Evolutionary conservation across 2,888 invertebrate genomes (phyloP).

Genomic region (Drosophila cracens): DNA sequence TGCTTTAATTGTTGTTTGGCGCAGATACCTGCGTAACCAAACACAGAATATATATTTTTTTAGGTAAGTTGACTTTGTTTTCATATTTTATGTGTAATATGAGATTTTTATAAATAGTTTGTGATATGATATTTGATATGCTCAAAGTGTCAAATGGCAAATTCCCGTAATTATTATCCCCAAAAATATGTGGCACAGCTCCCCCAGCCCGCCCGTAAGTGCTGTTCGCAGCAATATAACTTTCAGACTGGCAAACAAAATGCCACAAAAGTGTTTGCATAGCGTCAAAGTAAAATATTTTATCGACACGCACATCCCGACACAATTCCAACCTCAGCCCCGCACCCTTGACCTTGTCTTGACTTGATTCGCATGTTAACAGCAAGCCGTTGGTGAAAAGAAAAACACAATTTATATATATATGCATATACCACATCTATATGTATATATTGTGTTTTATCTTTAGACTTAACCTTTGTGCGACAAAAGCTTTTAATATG

Average conservation of each 20-base stretch:
- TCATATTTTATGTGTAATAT: not conserved
- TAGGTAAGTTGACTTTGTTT: not conserved
- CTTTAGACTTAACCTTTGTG: constrained; percentile 80
- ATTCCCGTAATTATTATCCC: constrained; percentile 29
- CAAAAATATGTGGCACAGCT: constrained; percentile 9
- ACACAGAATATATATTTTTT: not conserved
- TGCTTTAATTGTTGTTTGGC: too few relatives aligned
- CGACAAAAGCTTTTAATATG: constrained; percentile 81
- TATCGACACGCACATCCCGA: constrained; percentile 75
- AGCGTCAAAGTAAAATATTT: constrained; percentile 77
- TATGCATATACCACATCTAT: constrained; percentile 6
- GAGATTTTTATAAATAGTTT: not conserved
- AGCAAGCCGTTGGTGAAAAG: constrained; percentile 40
- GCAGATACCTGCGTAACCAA: too few relatives aligned
- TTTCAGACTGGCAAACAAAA: constrained; percentile 44
- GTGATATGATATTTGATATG: constrained; percentile 7
- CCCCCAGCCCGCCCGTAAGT: not conserved
- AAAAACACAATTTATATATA: constrained; percentile 24
- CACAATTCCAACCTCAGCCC: constrained; percentile 10
- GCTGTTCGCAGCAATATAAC: not conserved
- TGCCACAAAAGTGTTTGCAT: constrained; percentile 76
- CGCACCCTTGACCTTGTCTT: constrained; percentile 31
- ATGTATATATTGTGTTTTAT: constrained; percentile 67
- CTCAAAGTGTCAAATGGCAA: constrained; percentile 42
- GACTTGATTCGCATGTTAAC: constrained; percentile 78